These are phyloP conservation scores for Nasua narica DNA, from an alignment of 2,797 vertebrate genomes.

Conservation along the genomic window DNA sequence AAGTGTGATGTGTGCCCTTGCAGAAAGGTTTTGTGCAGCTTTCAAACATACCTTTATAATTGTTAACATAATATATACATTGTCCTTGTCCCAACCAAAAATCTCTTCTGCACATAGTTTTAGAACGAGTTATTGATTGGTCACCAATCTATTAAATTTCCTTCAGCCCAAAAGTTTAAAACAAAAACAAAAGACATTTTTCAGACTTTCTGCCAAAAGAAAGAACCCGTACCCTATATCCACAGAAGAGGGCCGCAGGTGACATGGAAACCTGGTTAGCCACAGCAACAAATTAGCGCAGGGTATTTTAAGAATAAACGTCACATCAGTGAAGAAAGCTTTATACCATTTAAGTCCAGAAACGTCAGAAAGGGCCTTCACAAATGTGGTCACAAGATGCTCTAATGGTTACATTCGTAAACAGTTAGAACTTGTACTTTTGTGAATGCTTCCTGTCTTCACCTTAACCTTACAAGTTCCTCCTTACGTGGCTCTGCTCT, in stretches of 20 bases:
- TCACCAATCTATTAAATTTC: not conserved
- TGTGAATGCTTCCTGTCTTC: not conserved
- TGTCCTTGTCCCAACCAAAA: not conserved
- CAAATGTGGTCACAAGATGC: not conserved
- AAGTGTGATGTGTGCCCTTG: not conserved
- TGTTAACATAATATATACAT: too few species aligned
- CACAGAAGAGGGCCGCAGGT: not conserved
- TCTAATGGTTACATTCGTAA: not conserved
- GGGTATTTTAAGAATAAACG: not conserved
- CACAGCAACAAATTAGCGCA: not conserved
- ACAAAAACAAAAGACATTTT: not conserved
- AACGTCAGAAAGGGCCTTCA: not conserved
- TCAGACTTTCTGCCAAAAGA: not conserved
- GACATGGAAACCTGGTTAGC: not conserved
- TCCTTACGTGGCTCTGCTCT: not conserved
- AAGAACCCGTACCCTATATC: not conserved
- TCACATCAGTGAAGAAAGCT: not conserved
- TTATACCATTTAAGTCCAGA: not conserved
- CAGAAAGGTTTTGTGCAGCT: not conserved
- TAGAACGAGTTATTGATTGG: not conserved
- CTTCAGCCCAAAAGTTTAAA: not conserved
- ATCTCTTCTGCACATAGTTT: not conserved
- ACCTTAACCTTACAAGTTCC: not conserved
- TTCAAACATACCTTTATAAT: not conserved
- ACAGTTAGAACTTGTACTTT: not conserved